phyloP scores from a whole-genome alignment of 53 echinoderm and acorn worm species.

The Actinopyga echinites region DNA sequence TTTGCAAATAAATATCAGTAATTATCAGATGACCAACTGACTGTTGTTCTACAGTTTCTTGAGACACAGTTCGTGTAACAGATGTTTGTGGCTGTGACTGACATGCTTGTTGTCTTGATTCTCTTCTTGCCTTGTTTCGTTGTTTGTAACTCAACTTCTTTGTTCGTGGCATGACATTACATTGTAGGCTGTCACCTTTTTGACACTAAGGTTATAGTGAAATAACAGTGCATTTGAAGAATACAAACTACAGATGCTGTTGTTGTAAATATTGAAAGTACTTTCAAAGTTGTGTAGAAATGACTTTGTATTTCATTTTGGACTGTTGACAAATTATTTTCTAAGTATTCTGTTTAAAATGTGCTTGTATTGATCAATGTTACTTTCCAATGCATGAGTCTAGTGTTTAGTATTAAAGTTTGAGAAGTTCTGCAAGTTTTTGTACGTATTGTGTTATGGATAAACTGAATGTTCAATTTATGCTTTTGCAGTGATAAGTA shows the following conservation, averaged over 20 bases:
- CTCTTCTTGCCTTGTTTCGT: constrained; percentile 22
- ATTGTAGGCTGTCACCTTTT: neutral
- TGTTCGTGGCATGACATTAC: constrained; percentile 5
- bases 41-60: neutral
- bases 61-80: neutral
- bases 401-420: too few relatives aligned
- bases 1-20: constrained; percentile 25
- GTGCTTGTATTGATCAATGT: too few relatives aligned
- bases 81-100: neutral
- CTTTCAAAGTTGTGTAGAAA: neutral
- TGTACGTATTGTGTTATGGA: too few relatives aligned
- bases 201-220: neutral
- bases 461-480: neutral
- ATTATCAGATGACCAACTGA: neutral
- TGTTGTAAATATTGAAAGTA: neutral
- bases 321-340: neutral
- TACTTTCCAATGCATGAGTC: too few relatives aligned
- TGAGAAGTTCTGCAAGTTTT: too few relatives aligned
- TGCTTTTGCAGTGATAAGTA: neutral
- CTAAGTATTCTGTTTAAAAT: too few relatives aligned
- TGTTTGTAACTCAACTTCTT: constrained; percentile 26
- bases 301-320: neutral
- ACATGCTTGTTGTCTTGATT: neutral
- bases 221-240: too few relatives aligned
- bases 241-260: neutral